Evolutionary conservation across 2,888 invertebrate genomes (phyloP), one percentile per base, ranked within the genome.

Genomic region (Hirtodrosophila histrioides): DNA sequence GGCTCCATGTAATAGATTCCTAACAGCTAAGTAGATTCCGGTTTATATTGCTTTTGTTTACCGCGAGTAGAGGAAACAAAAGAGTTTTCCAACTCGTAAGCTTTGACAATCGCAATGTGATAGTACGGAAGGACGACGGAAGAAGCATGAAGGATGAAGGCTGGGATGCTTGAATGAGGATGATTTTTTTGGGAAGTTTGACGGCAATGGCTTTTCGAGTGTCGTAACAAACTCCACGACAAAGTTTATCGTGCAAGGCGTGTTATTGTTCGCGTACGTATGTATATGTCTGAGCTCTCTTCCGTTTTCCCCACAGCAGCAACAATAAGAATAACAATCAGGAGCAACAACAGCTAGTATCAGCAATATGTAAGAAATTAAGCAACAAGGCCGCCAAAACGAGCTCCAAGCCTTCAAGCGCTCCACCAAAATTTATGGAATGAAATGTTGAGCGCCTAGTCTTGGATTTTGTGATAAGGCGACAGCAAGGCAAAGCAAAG

Each of bases 1-100:
- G 27, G 27, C 6, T 27, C 6, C 71, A 40, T 71, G 72, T 76
- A 73, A 73, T 76, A 76, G 73, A 73, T 73, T 73, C 73, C 76
- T 71, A 76, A 73, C 71, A 73, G 71, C 66, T 71, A 73, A 73
- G 73, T 73, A 71, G 76, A 71, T 73, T 76, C 71, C 56, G 76
- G 76, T 43, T 73, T 75, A 76, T 66, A 76, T 73, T 76, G 76
- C 73, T 66, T 71, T 73, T 73, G 76, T 75, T 76, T 75, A 54
- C 45, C 31, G 54, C 10, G 60, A 46, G 41, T 50, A 35, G 41
- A 40, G 50, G 44, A 71, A 76, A 73, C 76, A 75, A 76, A 61
- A 51, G 27, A 27, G 27, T 27, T 27, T 27, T 27, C 27, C 27
- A 27, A 27, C 27, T 27, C 27, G 6, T 27, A 54, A 61, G 44